These are phyloP conservation scores for Heterochromis multidens DNA, from an alignment of 2,113 vertebrate species.

Conservation along the genomic window DNA sequence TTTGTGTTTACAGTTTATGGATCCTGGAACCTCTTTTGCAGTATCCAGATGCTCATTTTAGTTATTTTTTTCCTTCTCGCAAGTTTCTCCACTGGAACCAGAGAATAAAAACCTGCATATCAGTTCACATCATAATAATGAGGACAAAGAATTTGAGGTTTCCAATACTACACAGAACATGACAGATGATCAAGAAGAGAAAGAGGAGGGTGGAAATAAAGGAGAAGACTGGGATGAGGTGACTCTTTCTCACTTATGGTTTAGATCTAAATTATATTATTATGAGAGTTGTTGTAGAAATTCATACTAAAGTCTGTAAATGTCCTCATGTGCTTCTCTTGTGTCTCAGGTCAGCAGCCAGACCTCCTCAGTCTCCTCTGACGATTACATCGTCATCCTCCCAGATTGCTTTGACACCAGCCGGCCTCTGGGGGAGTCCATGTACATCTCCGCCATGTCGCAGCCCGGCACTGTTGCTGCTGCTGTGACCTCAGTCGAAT, in stretches of 20 bases:
- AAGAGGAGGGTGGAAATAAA: slow-evolving; percentile 52
- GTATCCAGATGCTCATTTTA: not conserved
- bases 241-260: not conserved
- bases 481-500: not conserved
- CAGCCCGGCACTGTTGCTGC: slow-evolving; percentile 72
- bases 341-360: slow-evolving; percentile 81
- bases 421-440: slow-evolving; percentile 89
- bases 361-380: slow-evolving; percentile 87
- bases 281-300: not conserved
- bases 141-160: slow-evolving; percentile 19
- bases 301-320: not conserved
- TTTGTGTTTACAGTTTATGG: too few species aligned
- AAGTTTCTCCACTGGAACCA: slow-evolving; percentile 36
- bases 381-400: slow-evolving; percentile 94
- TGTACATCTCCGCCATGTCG: slow-evolving; percentile 92
- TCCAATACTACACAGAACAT: not conserved
- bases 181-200: slow-evolving; percentile 24
- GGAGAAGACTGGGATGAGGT: slow-evolving; percentile 87
- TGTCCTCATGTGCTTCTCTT: not conserved
- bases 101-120: slow-evolving; percentile 36
- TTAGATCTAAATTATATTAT: not conserved
- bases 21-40: not conserved
- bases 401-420: slow-evolving; percentile 97
- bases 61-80: not conserved
- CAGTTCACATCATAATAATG: not conserved